Conservation (phyloP, 2,113 vertebrate species). For the Eidolon helvum region DNA sequence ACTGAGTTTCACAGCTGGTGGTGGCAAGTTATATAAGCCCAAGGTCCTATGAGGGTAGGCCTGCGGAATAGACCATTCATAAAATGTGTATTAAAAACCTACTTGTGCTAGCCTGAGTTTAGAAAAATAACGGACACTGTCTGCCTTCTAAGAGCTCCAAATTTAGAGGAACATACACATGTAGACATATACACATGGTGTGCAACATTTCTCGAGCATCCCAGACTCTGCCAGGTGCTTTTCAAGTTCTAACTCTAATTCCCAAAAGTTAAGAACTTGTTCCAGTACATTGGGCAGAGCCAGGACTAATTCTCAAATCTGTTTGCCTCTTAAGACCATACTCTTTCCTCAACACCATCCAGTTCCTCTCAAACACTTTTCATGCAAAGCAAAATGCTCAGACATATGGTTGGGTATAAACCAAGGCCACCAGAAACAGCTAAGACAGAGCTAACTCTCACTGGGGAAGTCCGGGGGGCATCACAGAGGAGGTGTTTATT, state of each 20-base stretch:
- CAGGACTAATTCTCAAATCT: neutral
- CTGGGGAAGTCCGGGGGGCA: neutral
- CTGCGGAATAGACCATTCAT: neutral
- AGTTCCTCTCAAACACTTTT: neutral
- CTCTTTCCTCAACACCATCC: neutral
- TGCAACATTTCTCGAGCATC: neutral
- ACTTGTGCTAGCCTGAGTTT: neutral
- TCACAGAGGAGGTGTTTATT: neutral
- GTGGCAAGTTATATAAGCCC: neutral
- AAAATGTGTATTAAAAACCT: neutral
- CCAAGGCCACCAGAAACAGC: neutral
- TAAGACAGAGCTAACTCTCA: neutral
- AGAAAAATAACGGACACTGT: neutral
- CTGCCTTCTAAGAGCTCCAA: neutral
- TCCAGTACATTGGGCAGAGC: neutral
- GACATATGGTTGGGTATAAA: neutral
- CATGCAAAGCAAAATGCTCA: neutral
- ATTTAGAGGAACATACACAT: no score
- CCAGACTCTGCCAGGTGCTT: neutral
- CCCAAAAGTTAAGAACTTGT: neutral
- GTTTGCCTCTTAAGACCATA: neutral
- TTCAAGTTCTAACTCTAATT: neutral
- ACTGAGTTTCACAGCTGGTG: neutral
- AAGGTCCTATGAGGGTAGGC: neutral
- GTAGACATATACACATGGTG: fast-evolving